Conservation (phyloP, 37 sponge, comb jelly and placozoan genomes). For the Tethya wilhelma region DNA sequence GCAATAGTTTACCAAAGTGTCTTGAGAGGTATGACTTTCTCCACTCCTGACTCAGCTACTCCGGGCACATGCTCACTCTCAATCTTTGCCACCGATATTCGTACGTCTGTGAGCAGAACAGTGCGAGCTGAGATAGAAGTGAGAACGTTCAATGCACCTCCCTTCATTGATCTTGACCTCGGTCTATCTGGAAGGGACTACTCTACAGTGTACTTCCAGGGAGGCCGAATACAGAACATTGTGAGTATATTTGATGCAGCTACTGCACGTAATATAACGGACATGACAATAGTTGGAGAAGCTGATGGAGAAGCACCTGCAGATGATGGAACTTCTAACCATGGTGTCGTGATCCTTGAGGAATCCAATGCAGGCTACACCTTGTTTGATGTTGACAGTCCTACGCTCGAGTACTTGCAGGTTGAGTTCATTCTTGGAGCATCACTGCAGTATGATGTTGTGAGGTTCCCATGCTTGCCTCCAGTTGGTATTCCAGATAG, state of each 20-base stretch:
- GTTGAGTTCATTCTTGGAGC: conserved; percentile 24
- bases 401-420: conserved; percentile 54
- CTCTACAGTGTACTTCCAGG: conserved; percentile 61
- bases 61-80: conserved; percentile 53
- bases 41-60: conserved; percentile 3
- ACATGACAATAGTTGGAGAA: conserved; percentile 57
- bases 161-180: conserved; percentile 70
- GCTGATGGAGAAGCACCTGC: conserved; percentile 73
- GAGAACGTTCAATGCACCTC: conserved; percentile 52
- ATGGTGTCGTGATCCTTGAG: conserved; percentile 38
- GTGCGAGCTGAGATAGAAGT: conserved; percentile 28
- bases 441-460: conserved; percentile 46
- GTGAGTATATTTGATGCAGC: conserved; percentile 71
- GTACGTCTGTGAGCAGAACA: conserved; percentile 22
- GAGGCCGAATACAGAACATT: conserved; percentile 58
- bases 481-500: not conserved
- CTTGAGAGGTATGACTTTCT: conserved; percentile 39
- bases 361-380: conserved; percentile 74
- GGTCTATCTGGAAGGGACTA: conserved; percentile 62
- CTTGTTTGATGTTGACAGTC: conserved; percentile 56
- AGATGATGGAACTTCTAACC: conserved; percentile 36
- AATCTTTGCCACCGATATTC: conserved; percentile 43
- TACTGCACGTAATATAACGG: conserved; percentile 43
- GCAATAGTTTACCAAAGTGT: conserved; percentile 29
- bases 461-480: conserved; percentile 63